These are phyloP conservation scores for Clinocottus analis DNA, from an alignment of 2,113 vertebrate species.

Conservation along the genomic window DNA sequence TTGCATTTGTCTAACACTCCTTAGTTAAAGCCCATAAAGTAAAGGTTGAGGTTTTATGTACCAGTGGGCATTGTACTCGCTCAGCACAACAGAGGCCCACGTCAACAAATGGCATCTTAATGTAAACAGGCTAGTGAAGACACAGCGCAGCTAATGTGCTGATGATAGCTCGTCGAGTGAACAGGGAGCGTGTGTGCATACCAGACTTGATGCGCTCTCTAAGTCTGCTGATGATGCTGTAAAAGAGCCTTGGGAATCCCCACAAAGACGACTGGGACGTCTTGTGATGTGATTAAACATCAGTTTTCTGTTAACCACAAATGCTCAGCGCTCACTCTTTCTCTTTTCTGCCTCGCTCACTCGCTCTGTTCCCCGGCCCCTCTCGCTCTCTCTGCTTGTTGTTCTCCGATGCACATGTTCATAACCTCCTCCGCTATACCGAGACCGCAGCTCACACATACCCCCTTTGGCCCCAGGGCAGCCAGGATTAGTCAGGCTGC, in stretches of 20 bases:
- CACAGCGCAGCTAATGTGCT: slow-evolving; percentile 49
- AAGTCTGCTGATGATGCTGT: slow-evolving; percentile 70
- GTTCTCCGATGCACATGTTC: slow-evolving; percentile 37
- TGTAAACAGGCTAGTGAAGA: slow-evolving; percentile 34
- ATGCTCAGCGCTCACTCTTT: slow-evolving; percentile 43
- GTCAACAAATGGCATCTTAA: slow-evolving; percentile 9
- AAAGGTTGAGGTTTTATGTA: slow-evolving; percentile 22
- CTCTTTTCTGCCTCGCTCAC: slow-evolving; percentile 4
- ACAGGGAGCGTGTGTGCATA: slow-evolving; percentile 29
- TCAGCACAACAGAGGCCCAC: neutral
- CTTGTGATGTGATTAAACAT: slow-evolving; percentile 77
- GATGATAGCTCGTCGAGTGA: slow-evolving; percentile 45
- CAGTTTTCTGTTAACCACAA: slow-evolving; percentile 68
- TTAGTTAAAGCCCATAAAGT: slow-evolving; percentile 31
- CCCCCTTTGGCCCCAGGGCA: slow-evolving; percentile 32
- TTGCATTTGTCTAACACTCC: slow-evolving; percentile 14
- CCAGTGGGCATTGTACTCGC: neutral
- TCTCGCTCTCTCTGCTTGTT: slow-evolving; percentile 1
- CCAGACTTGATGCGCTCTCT: slow-evolving; percentile 63
- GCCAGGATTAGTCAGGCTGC: slow-evolving; percentile 45
- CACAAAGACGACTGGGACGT: slow-evolving; percentile 69
- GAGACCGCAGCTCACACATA: slow-evolving; percentile 24
- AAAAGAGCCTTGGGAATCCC: slow-evolving; percentile 73
- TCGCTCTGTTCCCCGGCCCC: slow-evolving; percentile 24
- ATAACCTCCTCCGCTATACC: slow-evolving; percentile 23